Evolutionary conservation across 2,888 invertebrate species (phyloP).

Genomic region (Cremastinae sp.): DNA sequence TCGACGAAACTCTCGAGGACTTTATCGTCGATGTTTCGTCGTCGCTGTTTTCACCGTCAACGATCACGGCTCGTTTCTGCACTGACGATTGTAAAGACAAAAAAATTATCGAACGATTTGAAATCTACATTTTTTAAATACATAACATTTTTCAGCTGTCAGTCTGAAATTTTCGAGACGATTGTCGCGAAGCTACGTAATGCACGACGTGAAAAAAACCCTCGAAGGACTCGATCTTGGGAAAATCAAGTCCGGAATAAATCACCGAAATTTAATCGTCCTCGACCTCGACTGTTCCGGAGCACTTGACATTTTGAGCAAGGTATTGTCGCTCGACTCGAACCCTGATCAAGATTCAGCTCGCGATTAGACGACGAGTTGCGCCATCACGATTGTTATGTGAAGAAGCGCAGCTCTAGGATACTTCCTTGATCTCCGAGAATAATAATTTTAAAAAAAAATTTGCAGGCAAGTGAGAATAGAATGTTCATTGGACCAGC

Average conservation of each 20-base stretch:
- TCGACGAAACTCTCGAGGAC: conserved; percentile 58
- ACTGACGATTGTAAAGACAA: conserved; percentile 60
- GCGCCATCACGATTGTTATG: neutral
- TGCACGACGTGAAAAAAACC: conserved; percentile 58
- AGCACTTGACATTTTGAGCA: conserved; percentile 62
- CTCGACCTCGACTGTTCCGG: conserved; percentile 71
- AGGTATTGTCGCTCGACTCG: conserved; percentile 62
- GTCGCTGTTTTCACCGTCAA: conserved; percentile 63
- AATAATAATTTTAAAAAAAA: conserved; percentile 1
- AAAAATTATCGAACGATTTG: conserved; percentile 23
- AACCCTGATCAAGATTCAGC: neutral
- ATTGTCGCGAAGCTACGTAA: conserved; percentile 66
- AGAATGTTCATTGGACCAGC: conserved; percentile 69
- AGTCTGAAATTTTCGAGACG: conserved; percentile 63
- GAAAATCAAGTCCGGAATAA: conserved; percentile 21
- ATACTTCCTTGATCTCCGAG: neutral
- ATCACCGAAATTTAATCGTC: conserved; percentile 66
- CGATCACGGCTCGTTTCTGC: conserved; percentile 68
- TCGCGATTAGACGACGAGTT: neutral
- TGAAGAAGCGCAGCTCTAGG: neutral
- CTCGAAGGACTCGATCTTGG: conserved; percentile 57
- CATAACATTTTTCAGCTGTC: conserved; percentile 63
- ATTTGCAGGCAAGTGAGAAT: conserved; percentile 68
- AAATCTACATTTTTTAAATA: neutral
- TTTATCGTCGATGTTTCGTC: conserved; percentile 64